Evolutionary conservation across 2,888 invertebrate genomes (phyloP).

Genomic region (Apoderus coryli): DNA sequence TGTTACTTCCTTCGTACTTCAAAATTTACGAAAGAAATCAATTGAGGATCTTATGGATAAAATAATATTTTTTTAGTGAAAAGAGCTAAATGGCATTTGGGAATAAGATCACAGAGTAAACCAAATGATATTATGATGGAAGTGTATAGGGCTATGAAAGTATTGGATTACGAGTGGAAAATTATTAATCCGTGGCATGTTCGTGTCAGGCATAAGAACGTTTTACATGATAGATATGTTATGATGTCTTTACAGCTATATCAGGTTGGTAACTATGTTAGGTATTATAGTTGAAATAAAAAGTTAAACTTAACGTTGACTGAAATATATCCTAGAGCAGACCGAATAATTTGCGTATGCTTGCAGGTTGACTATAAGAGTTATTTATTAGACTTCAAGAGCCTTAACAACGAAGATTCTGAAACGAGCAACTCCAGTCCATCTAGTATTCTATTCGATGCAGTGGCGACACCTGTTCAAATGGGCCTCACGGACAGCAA

Average conservation of each 20-base stretch:
- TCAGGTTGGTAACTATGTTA: constrained; percentile 39
- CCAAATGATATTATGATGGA: constrained; percentile 99
- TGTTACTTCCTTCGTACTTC: no score
- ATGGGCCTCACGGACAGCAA: constrained; percentile 14
- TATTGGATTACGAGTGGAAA: constrained; percentile 97
- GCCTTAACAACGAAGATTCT: constrained; percentile 64
- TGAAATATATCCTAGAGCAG: no score
- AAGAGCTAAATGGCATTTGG: constrained; percentile 97
- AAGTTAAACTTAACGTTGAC: no score
- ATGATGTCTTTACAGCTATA: constrained; percentile 98
- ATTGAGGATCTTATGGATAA: no score
- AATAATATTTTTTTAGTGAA: constrained; percentile 60
- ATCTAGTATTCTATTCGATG: constrained; percentile 21
- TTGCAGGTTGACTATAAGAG: constrained; percentile 85
- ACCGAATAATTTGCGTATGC: no score
- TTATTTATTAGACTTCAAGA: constrained; percentile 95
- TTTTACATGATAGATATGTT: constrained; percentile 63
- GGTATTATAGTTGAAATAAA: neutral
- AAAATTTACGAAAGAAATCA: no score
- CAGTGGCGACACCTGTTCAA: constrained; percentile 29
- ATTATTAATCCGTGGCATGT: constrained; percentile 96
- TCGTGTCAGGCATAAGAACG: constrained; percentile 80
- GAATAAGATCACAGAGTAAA: constrained; percentile 96
- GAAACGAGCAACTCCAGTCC: constrained; percentile 32
- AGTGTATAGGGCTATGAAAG: constrained; percentile 98